Evolutionary conservation across 2,888 invertebrate species (phyloP).

Genomic region (Tiliacea aurago): DNA sequence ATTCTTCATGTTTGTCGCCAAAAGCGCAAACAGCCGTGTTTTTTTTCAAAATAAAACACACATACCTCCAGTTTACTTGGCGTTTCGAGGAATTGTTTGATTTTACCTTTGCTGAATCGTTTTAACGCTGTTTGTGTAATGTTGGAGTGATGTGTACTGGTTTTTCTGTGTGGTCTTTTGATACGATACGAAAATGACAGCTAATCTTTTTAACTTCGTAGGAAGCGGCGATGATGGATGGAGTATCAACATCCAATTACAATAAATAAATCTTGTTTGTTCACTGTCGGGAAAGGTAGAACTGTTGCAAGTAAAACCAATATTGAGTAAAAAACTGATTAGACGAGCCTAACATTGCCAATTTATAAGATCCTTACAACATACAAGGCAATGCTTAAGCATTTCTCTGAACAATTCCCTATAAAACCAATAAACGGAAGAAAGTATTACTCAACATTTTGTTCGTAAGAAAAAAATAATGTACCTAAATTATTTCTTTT

Average conservation of each 20-base stretch:
- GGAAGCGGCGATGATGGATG: background rate
- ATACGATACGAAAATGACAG: slow-evolving; percentile 10
- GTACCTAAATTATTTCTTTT: slow-evolving; percentile 70
- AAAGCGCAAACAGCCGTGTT: slow-evolving; percentile 70
- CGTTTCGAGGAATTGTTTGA: slow-evolving; percentile 53
- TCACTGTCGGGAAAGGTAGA: background rate
- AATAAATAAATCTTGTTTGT: background rate
- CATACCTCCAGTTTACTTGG: slow-evolving; percentile 47
- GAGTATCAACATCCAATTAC: slow-evolving; percentile 5
- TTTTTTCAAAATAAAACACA: slow-evolving; percentile 71
- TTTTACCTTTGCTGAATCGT: slow-evolving; percentile 51
- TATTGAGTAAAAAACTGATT: slow-evolving; percentile 13
- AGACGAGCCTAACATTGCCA: slow-evolving; percentile 14
- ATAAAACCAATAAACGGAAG: slow-evolving; percentile 59
- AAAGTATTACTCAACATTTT: slow-evolving; percentile 58
- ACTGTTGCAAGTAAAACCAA: slow-evolving; percentile 1
- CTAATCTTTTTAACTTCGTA: slow-evolving; percentile 14
- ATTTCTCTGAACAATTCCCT: slow-evolving; percentile 52
- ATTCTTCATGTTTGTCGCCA: slow-evolving; percentile 75
- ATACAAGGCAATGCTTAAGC: slow-evolving; percentile 40
- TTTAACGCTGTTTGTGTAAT: slow-evolving; percentile 35
- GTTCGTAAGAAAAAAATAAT: slow-evolving; percentile 57
- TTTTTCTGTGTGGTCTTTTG: slow-evolving; percentile 37
- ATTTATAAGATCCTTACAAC: slow-evolving; percentile 30
- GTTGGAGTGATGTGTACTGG: slow-evolving; percentile 7